Percentiles rank a stretch among this genome's conserved stretches.
These are phyloP conservation scores for Antechinus flavipes DNA, from an alignment of 2,113 vertebrate genomes.

Conservation along the genomic window DNA sequence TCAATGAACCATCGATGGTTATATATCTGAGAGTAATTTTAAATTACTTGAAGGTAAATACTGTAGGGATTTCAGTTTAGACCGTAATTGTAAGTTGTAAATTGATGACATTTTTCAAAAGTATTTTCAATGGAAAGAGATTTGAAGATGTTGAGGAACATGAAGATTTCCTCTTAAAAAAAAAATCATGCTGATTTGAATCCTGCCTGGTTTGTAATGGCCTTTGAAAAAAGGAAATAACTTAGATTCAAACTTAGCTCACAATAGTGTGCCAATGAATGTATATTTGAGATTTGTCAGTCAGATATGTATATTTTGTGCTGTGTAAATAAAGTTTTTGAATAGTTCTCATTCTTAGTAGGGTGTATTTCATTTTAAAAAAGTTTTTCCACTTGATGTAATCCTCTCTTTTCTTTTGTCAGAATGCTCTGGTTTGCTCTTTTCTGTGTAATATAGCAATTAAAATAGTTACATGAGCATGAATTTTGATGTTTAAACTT, in stretches of 20 bases:
- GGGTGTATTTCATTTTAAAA: neutral
- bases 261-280: neutral
- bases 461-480: neutral
- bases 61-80: neutral
- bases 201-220: neutral
- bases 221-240: neutral
- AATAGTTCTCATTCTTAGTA: neutral
- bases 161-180: neutral
- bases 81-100: neutral
- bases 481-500: constrained; percentile 18
- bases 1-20: neutral
- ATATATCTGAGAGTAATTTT: neutral
- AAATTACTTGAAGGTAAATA: neutral
- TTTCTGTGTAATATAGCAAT: constrained; percentile 5
- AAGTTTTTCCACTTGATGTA: neutral
- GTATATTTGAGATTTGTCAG: neutral
- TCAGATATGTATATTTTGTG: neutral
- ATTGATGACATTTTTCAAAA: neutral
- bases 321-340: neutral
- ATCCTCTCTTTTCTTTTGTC: neutral
- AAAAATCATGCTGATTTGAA: neutral
- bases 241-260: neutral
- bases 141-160: neutral
- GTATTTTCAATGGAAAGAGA: constrained; percentile 7
- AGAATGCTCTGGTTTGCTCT: constrained; percentile 18